Evolutionary conservation across 1,140 invertebrate genomes (phyloP).

Genomic region (Cotesia chilonis): DNA sequence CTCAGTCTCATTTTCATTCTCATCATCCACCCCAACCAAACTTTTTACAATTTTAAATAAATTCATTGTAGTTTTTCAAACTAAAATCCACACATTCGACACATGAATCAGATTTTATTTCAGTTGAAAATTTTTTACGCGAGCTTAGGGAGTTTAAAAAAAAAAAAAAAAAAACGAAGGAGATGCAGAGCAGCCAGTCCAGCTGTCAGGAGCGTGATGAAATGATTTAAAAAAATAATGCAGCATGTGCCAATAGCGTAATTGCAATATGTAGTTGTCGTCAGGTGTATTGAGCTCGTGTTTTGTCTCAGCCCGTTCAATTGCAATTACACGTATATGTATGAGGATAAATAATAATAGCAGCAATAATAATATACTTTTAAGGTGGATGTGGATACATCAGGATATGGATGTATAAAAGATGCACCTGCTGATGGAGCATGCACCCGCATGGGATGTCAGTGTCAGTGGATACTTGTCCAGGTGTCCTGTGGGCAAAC

Average conservation of each 20-base stretch:
- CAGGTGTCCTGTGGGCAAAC: constrained; percentile 1
- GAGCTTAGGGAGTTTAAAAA: no score
- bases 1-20: no score
- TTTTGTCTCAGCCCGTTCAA: constrained; percentile 38
- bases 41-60: no score
- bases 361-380: constrained; percentile 54
- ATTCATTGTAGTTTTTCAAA: no score
- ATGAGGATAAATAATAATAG: constrained; percentile 40
- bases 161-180: no score
- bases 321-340: constrained; percentile 41
- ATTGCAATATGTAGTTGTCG: constrained; percentile 44
- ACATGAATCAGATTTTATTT: not conserved
- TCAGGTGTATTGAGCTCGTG: constrained; percentile 52
- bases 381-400: not conserved
- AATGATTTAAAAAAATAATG: constrained; percentile 27
- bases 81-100: no score
- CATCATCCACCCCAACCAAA: no score
- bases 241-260: constrained; percentile 25
- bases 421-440: constrained; percentile 53
- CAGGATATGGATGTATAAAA: not conserved
- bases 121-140: not conserved
- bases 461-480: constrained; percentile 4
- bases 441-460: constrained; percentile 53
- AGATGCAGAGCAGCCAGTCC: not conserved
- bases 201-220: constrained; percentile 13